phyloP scores from a whole-genome alignment of 2,113 vertebrate species.

The Nipponia nippon region DNA sequence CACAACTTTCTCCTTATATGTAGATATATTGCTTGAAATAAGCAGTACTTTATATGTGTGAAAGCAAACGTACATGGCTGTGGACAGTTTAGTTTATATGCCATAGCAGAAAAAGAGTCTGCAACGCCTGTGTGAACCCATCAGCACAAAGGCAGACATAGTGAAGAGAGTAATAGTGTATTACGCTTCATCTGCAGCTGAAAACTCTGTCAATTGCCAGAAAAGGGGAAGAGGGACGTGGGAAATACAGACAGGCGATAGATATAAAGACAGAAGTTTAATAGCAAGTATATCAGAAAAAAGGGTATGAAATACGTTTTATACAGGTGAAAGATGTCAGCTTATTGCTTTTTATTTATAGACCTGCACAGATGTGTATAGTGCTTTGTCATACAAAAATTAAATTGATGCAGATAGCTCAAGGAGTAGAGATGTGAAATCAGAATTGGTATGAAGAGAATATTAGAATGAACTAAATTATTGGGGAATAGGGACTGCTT shows the following conservation, averaged over 20 bases:
- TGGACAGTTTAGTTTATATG: slow-evolving; percentile 54
- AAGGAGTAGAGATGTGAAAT: background rate
- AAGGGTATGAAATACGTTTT: background rate
- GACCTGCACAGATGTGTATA: background rate
- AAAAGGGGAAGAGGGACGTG: background rate
- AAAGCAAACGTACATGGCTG: slow-evolving; percentile 14
- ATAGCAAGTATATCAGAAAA: background rate
- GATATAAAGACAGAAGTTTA: background rate
- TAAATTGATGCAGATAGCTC: background rate
- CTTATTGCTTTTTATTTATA: slow-evolving; percentile 9
- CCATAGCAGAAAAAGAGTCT: background rate
- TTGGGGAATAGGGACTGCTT: background rate
- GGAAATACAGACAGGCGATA: background rate
- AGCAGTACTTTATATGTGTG: background rate
- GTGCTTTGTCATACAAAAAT: background rate
- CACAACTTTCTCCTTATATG: background rate
- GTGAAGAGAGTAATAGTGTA: background rate
- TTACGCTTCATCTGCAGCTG: background rate
- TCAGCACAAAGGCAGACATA: background rate
- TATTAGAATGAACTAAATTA: background rate
- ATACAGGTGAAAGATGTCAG: background rate
- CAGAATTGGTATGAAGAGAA: background rate
- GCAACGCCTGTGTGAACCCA: background rate
- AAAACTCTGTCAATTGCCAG: background rate
- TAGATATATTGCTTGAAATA: slow-evolving; percentile 14